Base-by-base conservation (phyloP, 2,888 invertebrate species). In the Microdon myrmicae region DNA sequence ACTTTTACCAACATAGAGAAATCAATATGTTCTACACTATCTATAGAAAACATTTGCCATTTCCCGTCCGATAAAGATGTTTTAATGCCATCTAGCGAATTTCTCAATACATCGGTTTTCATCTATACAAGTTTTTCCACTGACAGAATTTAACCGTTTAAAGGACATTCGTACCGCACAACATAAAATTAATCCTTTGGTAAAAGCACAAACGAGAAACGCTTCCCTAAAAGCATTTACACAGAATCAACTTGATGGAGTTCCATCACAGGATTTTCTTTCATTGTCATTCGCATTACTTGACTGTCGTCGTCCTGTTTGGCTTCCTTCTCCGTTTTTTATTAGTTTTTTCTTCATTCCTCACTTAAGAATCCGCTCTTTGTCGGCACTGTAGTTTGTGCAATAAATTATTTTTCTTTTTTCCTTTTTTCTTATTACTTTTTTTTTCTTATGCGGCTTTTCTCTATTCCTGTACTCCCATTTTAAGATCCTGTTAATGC, bases 151-250 rank as follows among this genome's bases (percentile, higher is more conserved):
- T 23, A 31, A 22, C 38, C 39, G 35, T 45, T 51, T 64, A 56
- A 55, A 39, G 56, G 61, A 61, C 56, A 64, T 53, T 53, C 64
- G 58, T 56, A 58, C 64, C 58, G 51, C 58, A 58, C 51, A 51
- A 51, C 56, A 64, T 47, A 58, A 64, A 64, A 64, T 64, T 64
- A 64, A 64, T 64, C 51, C 64, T 64, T 64, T 58, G 58, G 37
- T 44, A 41, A 25, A 12, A 44, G 41, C 25, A 45, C 35, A 35
- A 35, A 47, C 51, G 41, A 51, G 31, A 26, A 55, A 25, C 28
- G 32, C 22, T 28, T 60, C 32, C 32, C 35, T 37, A 61, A 61
- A 56, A 45, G 51, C 56, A 58, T 64, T 64, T 51, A 64, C 56
- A 64, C 51, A 53, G 41, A 51, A 51, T 43, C 64, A 64, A 58